Conservation (phyloP, 2,797 vertebrate genomes). For the Channallabes apus region DNA sequence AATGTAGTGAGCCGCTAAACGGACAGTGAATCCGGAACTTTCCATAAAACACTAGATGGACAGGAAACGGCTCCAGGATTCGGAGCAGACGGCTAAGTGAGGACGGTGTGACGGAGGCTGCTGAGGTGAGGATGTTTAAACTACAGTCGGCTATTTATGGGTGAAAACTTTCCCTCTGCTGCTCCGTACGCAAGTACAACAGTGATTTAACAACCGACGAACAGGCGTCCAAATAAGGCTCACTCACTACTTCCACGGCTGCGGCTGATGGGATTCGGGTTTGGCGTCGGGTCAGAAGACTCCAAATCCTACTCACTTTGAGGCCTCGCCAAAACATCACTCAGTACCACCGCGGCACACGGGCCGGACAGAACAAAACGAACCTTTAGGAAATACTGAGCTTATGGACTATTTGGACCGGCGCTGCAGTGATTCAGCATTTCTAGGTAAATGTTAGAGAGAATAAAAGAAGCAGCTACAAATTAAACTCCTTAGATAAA, state of each 20-base stretch:
- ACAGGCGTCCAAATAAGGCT: constrained; percentile 64
- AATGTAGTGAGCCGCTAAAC: constrained; percentile 52
- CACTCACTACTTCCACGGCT: constrained; percentile 61
- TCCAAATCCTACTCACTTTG: constrained; percentile 54
- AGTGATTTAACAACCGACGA: constrained; percentile 63
- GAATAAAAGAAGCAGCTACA: neutral
- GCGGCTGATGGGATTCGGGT: constrained; percentile 57
- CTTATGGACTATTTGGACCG: neutral
- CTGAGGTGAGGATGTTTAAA: constrained; percentile 59
- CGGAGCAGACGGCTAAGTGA: constrained; percentile 49
- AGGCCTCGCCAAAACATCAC: constrained; percentile 41
- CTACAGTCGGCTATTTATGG: constrained; percentile 65
- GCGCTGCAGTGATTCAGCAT: neutral
- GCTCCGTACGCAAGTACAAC: constrained; percentile 55
- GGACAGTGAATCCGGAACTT: constrained; percentile 41
- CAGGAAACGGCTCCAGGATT: constrained; percentile 54
- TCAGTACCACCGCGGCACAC: constrained; percentile 30
- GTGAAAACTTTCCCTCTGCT: constrained; percentile 58
- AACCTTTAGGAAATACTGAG: constrained; percentile 38
- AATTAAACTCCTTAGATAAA: neutral
- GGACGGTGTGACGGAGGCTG: constrained; percentile 57
- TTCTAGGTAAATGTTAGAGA: neutral
- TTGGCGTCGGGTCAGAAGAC: constrained; percentile 57
- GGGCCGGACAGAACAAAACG: neutral
- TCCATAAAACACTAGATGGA: constrained; percentile 55